Percentiles rank a stretch among this genome's conserved stretches.
Evolutionary conservation across 2,888 invertebrate genomes (phyloP).

Genomic region (Plemyria rubiginata): DNA sequence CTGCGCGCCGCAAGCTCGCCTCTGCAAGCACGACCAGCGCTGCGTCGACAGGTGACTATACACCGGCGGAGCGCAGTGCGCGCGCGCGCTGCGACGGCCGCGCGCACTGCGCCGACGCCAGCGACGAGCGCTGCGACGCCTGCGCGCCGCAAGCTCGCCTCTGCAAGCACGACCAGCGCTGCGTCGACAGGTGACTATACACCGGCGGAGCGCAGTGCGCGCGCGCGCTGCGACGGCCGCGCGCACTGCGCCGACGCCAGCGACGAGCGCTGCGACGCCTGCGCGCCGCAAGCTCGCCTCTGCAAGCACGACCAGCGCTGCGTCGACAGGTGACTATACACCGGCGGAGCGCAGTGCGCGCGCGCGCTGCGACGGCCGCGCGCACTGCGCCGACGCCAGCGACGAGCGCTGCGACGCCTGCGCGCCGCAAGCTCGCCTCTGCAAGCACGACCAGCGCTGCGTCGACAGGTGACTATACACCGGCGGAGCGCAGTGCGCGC

Average conservation of each 20-base stretch:
- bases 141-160: conserved; percentile 56
- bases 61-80: no score
- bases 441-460: conserved; percentile 27
- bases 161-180: conserved; percentile 32
- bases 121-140: conserved; percentile 83
- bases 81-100: conserved; percentile 39
- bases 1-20: conserved; percentile 55
- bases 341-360: no score
- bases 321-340: conserved; percentile 10
- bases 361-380: conserved; percentile 47
- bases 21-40: conserved; percentile 32
- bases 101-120: conserved; percentile 81
- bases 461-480: conserved; percentile 7
- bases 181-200: conserved; percentile 14
- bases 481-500: no score
- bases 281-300: conserved; percentile 56
- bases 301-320: conserved; percentile 29
- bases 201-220: no score
- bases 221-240: conserved; percentile 40
- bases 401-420: conserved; percentile 83
- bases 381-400: conserved; percentile 79
- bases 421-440: conserved; percentile 55
- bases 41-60: conserved; percentile 17
- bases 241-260: conserved; percentile 81
- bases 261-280: conserved; percentile 83